These are phyloP conservation scores for Pocillopora damicornis DNA, from an alignment of 64 coral and sea anemone genomes.

Conservation along the genomic window DNA sequence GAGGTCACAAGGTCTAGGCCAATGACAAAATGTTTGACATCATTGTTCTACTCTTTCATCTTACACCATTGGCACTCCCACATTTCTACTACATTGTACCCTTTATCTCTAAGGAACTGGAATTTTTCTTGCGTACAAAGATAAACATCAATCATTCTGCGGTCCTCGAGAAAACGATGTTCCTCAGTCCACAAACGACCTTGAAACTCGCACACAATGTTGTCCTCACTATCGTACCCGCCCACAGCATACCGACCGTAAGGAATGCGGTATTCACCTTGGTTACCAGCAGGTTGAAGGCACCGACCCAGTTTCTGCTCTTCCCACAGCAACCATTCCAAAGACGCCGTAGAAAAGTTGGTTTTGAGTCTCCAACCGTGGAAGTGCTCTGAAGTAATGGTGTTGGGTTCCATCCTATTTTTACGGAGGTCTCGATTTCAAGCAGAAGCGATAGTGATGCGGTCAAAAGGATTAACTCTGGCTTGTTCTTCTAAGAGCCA, in stretches of 20 bases:
- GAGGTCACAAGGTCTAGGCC: too few species aligned
- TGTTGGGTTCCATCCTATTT: neutral
- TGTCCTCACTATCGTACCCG: neutral
- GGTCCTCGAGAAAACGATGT: neutral
- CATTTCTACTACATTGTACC: neutral
- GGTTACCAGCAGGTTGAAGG: slow-evolving; percentile 11
- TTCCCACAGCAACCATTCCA: slow-evolving; percentile 2
- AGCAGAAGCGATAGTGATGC: slow-evolving; percentile 34
- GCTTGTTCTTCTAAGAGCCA: neutral
- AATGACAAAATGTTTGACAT: too few species aligned
- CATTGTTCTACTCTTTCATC: too few species aligned
- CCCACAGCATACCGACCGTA: neutral
- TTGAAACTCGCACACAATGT: slow-evolving; percentile 11
- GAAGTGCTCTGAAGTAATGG: neutral
- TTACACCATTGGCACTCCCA: too few species aligned
- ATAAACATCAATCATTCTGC: slow-evolving; percentile 4
- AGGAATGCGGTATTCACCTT: neutral
- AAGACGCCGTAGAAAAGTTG: neutral
- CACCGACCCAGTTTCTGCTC: neutral
- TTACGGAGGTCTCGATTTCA: slow-evolving; percentile 33
- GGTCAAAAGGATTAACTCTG: slow-evolving; percentile 2
- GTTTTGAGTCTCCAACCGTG: neutral
- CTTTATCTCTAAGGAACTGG: neutral
- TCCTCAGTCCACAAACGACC: neutral
- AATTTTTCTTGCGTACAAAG: neutral